Evolutionary conservation across 2,797 vertebrate species (phyloP), one percentile per base, ranked within the genome.

Genomic region (Erethizon dorsatum): DNA sequence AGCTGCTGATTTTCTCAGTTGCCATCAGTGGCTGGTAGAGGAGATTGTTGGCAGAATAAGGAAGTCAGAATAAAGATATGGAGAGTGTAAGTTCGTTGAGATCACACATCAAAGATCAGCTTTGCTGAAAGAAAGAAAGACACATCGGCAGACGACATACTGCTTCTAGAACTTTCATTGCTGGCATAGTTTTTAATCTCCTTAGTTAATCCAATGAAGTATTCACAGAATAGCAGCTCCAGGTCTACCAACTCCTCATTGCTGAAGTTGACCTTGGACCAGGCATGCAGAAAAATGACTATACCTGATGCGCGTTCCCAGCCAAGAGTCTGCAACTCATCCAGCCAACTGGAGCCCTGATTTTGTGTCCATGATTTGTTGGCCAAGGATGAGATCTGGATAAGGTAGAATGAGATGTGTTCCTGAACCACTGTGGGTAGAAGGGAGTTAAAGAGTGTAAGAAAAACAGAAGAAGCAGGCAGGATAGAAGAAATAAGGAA

Each of bases 301-400:
- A 0, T 59, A 9, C 20, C 61, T 11, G 45, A 20, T 65, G 47
- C 9, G 3, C 7, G 82, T 0, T 93, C 67, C 71, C 92, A 93
- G 56, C 28, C 50, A 2, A 67, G 92, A 82, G 89, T 97, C 50
- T 95, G 50, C 41, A 94, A 1, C 6, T 88, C 73, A 17, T 13
- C 65, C 37, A 94, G 65, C 83, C 86, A 97, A 45, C 20, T 22
- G 5, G 37, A 94, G 41, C 63, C 83, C 33, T 33, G 52, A 88
- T 41, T 26, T 6, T 85, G 57, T 31, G 37, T 15, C 67, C 61
- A 88, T 17, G 73, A 85, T 10, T 88, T 15, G 28, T 67, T 93
- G 59, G 2, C 37, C 54, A 95, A 91, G 12, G 31, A 61, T n/a
- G 26, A 78, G 26, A 52, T 93, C 24, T 90, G 56, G 20, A 67